phyloP scores from a whole-genome alignment of 2,797 vertebrate genomes.

The Vipera latastei region DNA sequence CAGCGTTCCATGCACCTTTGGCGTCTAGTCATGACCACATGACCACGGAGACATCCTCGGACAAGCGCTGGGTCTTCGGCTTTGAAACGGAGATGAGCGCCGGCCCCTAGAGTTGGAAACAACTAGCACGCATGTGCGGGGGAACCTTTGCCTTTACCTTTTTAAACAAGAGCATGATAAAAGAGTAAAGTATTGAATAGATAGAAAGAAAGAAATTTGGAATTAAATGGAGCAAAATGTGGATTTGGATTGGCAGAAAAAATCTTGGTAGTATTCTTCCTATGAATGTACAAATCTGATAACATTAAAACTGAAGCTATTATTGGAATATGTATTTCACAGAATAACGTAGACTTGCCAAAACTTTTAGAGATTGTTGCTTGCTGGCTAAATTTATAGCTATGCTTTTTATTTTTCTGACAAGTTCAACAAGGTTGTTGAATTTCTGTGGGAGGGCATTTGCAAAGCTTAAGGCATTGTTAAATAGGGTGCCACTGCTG shows the following conservation, averaged over 20 bases:
- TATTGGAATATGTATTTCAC: not conserved
- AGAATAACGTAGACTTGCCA: not conserved
- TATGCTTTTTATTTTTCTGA: not conserved
- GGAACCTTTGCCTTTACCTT: too few relatives aligned
- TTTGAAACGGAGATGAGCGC: too few relatives aligned
- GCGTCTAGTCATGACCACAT: too few relatives aligned
- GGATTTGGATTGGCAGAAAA: not conserved
- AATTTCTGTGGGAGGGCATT: not conserved
- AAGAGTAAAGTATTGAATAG: not conserved
- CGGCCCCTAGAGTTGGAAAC: too few relatives aligned
- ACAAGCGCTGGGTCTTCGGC: too few relatives aligned
- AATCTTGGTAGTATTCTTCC: not conserved
- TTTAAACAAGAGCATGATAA: not conserved
- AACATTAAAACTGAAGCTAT: not conserved
- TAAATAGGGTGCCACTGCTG: not conserved
- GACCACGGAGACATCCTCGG: too few relatives aligned
- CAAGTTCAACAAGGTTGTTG: not conserved
- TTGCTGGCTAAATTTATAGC: not conserved
- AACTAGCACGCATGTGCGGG: too few relatives aligned
- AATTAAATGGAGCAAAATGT: not conserved
- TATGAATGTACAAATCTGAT: not conserved
- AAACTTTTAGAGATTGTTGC: not conserved
- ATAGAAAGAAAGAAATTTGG: not conserved
- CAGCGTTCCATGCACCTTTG: too few relatives aligned
- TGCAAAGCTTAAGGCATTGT: not conserved